phyloP scores from a whole-genome alignment of 1,140 invertebrate genomes.

The Cotesia vestalis region DNA sequence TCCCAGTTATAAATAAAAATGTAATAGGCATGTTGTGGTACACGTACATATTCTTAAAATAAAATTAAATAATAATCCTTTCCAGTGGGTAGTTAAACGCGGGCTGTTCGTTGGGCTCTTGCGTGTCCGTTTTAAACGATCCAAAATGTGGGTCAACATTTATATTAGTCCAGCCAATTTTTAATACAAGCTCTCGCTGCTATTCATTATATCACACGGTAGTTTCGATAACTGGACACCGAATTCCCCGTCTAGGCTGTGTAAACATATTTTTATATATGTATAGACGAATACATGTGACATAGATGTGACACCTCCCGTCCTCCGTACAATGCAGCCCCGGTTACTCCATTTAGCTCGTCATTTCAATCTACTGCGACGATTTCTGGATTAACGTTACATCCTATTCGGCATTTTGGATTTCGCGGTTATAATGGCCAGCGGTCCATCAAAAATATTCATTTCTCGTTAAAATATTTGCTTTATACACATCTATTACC shows the following conservation, averaged over 20 bases:
- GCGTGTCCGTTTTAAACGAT: slow-evolving; percentile 29
- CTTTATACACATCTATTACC: background rate
- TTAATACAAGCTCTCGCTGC: slow-evolving; percentile 20
- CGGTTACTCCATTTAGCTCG: background rate
- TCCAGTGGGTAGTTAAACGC: background rate
- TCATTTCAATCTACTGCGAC: slow-evolving; percentile 9
- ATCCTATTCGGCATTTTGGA: background rate
- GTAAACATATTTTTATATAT: too few species aligned
- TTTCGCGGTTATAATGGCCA: background rate
- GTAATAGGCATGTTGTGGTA: too few species aligned
- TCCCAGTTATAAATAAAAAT: background rate
- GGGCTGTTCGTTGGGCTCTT: background rate
- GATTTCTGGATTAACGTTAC: slow-evolving; percentile 25
- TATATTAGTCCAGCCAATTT: slow-evolving; percentile 32
- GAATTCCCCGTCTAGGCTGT: too few species aligned
- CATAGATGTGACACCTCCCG: background rate
- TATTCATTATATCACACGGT: slow-evolving; percentile 18
- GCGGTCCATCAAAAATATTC: slow-evolving; percentile 3
- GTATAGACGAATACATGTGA: background rate
- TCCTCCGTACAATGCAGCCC: background rate
- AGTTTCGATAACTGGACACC: background rate
- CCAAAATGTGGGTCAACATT: slow-evolving; percentile 33
- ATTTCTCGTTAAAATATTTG: slow-evolving; percentile 15
- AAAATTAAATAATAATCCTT: background rate
- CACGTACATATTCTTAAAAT: too few species aligned